Evolutionary conservation across 2,113 vertebrate species (phyloP).

Genomic region (Sphaerodactylus townsendi): DNA sequence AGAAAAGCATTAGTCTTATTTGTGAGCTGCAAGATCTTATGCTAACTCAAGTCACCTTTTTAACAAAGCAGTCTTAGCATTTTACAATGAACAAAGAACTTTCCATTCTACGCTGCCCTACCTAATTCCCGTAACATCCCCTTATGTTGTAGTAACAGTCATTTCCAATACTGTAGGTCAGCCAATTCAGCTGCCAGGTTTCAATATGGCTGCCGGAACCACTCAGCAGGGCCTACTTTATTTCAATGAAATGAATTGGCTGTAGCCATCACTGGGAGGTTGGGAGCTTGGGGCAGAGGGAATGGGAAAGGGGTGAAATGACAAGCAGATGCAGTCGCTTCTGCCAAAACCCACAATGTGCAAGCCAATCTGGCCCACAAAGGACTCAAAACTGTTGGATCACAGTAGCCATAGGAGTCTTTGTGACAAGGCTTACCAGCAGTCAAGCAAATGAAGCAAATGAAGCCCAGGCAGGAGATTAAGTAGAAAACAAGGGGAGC

Average conservation of each 20-base stretch:
- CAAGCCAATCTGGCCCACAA: slow-evolving; percentile 16
- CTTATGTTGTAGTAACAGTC: neutral
- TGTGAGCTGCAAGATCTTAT: neutral
- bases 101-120: neutral
- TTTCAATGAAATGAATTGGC: slow-evolving; percentile 21
- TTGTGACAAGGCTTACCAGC: slow-evolving; percentile 1
- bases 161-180: slow-evolving; percentile 12
- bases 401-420: neutral
- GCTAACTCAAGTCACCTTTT: neutral
- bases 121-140: neutral
- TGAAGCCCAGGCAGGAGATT: neutral
- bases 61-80: neutral
- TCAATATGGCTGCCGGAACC: neutral
- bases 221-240: neutral
- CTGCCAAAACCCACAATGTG: slow-evolving; percentile 13
- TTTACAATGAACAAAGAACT: neutral
- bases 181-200: slow-evolving; percentile 11
- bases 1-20: neutral
- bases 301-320: slow-evolving; percentile 17
- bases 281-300: slow-evolving; percentile 18
- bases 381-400: slow-evolving; percentile 4
- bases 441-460: neutral
- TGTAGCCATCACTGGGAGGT: slow-evolving; percentile 1
- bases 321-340: neutral
- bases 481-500: neutral